Base-by-base conservation (phyloP, 2,113 vertebrate genomes). In the Nerophis ophidion region DNA sequence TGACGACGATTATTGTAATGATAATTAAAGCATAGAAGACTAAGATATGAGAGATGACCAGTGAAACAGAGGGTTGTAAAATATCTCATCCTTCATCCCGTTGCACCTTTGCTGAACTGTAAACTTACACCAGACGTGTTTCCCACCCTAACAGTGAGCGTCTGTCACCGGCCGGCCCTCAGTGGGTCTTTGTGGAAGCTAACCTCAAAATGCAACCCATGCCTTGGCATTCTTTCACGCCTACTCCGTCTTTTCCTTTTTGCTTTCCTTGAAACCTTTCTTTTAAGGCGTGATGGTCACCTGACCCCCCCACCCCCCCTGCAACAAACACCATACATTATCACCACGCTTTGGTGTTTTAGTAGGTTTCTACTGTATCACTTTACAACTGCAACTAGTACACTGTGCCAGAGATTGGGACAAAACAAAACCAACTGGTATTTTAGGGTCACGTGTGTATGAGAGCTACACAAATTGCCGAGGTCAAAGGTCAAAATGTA, bases 171-270 rank as follows among this genome's bases (percentile, higher is more conserved):
- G 38, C 1, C 38, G 51, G 68, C 61, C 72, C 58, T 56, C 15
- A 65, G 62, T 49, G 50, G n/a, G 11, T 55, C 65, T 68, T 38
- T 57, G 68, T 66, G 63, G 53, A 68, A 15, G 45, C 33, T 72
- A 69, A 75, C 69, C 63, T 66, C 66, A 58, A 49, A 75, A 72
- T 69, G 56, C 66, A 72, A 68, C 74, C 71, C 76, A 74, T 60
- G 74, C 61, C 52, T 59, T 48, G 46, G 47, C 65, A 65, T 66
- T 75, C 69, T 75, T 64, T 79, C 63, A 70, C 69, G 60, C 69
- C 72, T 64, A 70, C 76, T 74, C 61, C 63, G 59, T 75, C 62
- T 69, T 57, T 63, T 40, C 64, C 36, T 64, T 15, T 40, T 59
- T 63, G 48, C 54, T 35, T 50, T 42, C 46, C 58, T 57, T 71